Base-by-base conservation (phyloP, 2,113 vertebrate species). In the Sebastes schlegelii region DNA sequence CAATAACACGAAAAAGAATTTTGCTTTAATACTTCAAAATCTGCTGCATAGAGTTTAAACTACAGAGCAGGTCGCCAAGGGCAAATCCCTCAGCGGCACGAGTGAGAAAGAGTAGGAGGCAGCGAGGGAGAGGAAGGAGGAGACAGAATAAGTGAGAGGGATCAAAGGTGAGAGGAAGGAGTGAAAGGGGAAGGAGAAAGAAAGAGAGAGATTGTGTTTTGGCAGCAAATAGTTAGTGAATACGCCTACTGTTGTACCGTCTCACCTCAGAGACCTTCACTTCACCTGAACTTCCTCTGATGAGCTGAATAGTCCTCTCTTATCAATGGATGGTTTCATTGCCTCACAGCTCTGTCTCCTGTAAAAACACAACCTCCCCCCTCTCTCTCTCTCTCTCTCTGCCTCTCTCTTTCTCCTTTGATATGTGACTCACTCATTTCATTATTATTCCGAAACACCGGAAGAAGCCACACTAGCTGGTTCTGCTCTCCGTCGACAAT, bases 381-480 rank as follows among this genome's bases (percentile, higher is more conserved):
- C 34, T 54, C 51, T 42, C 4, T 52, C 68, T 1, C 21, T 4
- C 13, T 8, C 34, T 42, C 34, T 43, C 34, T 43, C 61, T 62
- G 69, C 2, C 54, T 68, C 61, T 45, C 71, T 43, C 16, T 0
- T 21, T 71, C 75, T 75, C 67, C 68, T 86, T 23, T 82, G 78
- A 90, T 86, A 80, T 74, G 74, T 77, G 82, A 82, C 74, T 85
- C 54, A 52, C 74, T 85, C 58, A 64, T 79, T 84, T 84, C 82
- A 65, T 86, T 87, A 78, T 84, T 86, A 88, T 86, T 86, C 89
- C 9, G 19, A 79, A 90, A 79, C 82, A 81, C 79, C 64, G 42
- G 79, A 82, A 86, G 66, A 82, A 70, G 70, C 77, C 73, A 6
- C 60, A 42, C 12, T 8, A 84, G 76, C 23, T 46, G 54, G 10